Base-by-base conservation (phyloP, 2,888 invertebrate genomes). In the Aphodius sticticus region DNA sequence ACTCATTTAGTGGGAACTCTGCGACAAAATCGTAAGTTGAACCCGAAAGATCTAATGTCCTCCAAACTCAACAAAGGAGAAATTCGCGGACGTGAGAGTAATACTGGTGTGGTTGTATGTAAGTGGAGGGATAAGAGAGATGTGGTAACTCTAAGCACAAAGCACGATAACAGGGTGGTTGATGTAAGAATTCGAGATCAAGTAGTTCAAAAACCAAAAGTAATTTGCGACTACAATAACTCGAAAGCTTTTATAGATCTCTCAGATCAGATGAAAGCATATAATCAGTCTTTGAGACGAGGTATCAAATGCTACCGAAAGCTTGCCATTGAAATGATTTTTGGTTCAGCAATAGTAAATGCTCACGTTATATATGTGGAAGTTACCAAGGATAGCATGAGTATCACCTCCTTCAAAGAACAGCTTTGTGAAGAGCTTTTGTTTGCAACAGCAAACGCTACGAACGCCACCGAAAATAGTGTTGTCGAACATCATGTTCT, bases 81-180 rank as follows among this genome's bases (percentile, higher is more conserved):
- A 71, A 76, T 79, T 69, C 69, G 76, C 72, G 78, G 75, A 16
- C 16, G 76, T 69, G 70, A 83, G 81, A 84, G 82, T 78, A 80
- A 83, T 78, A 80, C 79, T 71, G n/a, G n/a, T n/a, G 80, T 84
- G 9, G 82, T 83, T 80, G 80, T 86, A 14, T 75, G 84, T 37
- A 86, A 86, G 79, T 87, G 86, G 85, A 82, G 82, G 77, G 85
- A 87, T 78, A 86, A 86, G 80, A 81, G 86, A 69, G 85, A 86
- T 70, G 83, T 87, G 26, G 81, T 36, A 84, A 84, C 74, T 86
- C 86, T 69, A 84, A 83, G 78, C 12, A 53, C 53, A 5, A 84
- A 83, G 78, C 12, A 53, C 53, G 53, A 53, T 53, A 53, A 53
- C 12, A 53, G 53, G 2, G 4, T 53, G 53, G 53, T 53, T 53